Base-by-base conservation (phyloP, 2,888 invertebrate genomes). In the Drosophila rubida region DNA sequence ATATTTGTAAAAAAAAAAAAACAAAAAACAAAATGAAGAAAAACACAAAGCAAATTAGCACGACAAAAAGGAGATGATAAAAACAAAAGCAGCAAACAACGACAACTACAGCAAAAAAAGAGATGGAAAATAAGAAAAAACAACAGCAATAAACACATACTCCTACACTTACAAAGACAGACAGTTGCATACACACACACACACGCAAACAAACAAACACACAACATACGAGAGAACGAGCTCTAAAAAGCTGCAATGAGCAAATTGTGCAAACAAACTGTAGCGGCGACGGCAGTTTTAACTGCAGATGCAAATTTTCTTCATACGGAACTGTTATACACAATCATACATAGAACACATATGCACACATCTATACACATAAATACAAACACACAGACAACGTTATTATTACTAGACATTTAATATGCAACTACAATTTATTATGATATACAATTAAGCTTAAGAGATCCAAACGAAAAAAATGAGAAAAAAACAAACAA, bases 321-420 rank as follows among this genome's bases (percentile, higher is more conserved):
- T 82, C 76, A 79, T 77, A 77, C 70, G 51, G 48, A 80, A 82
- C 78, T 81, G 85, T 85, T 81, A 79, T 66, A 69, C 57, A 66
- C 58, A 19, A 39, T 25, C 49, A 42, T 30, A 57, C 22, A 64
- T 16, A 32, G 30, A 58, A 53, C 27, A 51, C 35, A 9, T 8
- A 39, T 46, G 49, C 55, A 51, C 46, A 51, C 22, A 30, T n/a
- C 42, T 22, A 16, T 51, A 67, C 60, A 46, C 16, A 54, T 44
- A 39, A 4, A 57, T 50, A 59, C 54, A 63, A 64, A 75, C 53
- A 72, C 53, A 59, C 54, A 63, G 68, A 75, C 53, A 72, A 63
- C 69, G 76, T 68, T 75, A 71, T 65, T 75, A 74, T 66, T 66
- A 73, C 62, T 68, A 73, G 73, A 69, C 69, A 59, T 70, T 46